Evolutionary conservation across 2,113 vertebrate species (phyloP).

Genomic region (Cheirogaleus medius): DNA sequence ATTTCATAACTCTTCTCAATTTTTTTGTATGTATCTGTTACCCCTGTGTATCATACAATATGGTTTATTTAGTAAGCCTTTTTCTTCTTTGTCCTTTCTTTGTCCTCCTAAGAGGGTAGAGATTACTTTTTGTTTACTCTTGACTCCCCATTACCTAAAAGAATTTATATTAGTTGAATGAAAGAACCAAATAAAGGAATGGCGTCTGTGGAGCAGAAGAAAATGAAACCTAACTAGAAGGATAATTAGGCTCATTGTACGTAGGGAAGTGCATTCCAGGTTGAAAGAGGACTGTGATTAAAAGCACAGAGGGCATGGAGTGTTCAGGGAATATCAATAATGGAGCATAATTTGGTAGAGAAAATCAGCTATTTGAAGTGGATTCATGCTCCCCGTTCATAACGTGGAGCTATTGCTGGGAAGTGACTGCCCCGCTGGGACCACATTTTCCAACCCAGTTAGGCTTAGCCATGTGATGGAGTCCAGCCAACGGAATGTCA

Average conservation of each 20-base stretch:
- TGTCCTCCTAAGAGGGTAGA: not conserved
- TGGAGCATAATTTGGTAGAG: not conserved
- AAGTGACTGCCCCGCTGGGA: not conserved
- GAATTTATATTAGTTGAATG: not conserved
- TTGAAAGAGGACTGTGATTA: not conserved
- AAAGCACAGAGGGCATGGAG: not conserved
- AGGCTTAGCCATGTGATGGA: not conserved
- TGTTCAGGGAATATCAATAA: not conserved
- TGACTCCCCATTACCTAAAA: not conserved
- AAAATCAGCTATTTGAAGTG: no score
- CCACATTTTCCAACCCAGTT: not conserved
- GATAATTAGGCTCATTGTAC: not conserved
- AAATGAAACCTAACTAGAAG: not conserved
- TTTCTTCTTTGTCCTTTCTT: not conserved
- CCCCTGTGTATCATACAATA: not conserved
- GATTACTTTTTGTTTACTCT: not conserved
- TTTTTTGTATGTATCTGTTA: not conserved
- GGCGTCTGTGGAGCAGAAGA: not conserved
- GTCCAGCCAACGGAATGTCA: not conserved
- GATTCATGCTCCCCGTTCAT: not conserved
- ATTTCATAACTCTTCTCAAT: not conserved
- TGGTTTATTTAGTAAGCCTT: not conserved
- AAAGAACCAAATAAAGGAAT: not conserved
- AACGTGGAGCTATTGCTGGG: not conserved
- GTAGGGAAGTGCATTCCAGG: not conserved